Conservation (phyloP, 2,113 vertebrate genomes). For the Bubo blakistoni region DNA sequence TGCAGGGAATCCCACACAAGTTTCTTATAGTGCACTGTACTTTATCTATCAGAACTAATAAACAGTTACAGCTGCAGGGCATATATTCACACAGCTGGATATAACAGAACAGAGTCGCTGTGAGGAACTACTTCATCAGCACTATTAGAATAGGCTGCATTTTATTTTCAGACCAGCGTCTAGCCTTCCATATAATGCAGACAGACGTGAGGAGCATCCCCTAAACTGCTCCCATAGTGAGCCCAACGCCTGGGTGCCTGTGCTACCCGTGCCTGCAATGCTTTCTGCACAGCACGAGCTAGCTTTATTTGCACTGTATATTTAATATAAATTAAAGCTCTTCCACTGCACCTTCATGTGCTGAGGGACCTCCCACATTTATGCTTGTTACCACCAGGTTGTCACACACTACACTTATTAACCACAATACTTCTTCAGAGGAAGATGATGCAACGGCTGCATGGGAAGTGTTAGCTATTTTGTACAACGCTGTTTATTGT, state of each 20-base stretch:
- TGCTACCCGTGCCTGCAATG: accelerated
- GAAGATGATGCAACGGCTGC: background rate
- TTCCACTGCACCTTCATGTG: background rate
- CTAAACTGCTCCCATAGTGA: accelerated
- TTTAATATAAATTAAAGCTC: background rate
- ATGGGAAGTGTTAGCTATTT: background rate
- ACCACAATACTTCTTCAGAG: background rate
- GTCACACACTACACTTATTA: background rate
- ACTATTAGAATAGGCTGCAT: background rate
- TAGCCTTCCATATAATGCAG: background rate
- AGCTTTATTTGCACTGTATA: accelerated
- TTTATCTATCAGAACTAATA: background rate
- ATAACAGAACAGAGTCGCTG: too few species aligned
- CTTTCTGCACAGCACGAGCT: background rate
- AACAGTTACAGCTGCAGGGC: background rate
- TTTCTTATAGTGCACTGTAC: background rate
- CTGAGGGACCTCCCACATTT: background rate
- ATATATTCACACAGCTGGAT: background rate
- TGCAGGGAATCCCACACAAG: background rate
- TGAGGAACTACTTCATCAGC: background rate
- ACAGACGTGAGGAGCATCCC: accelerated
- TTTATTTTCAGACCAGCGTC: background rate
- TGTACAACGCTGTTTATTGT: background rate
- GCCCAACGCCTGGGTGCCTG: accelerated
- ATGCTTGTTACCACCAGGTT: too few species aligned